Percentiles rank a stretch among this genome's conserved stretches.
phyloP scores from a whole-genome alignment of 2,797 vertebrate species.

The Lates japonicus region DNA sequence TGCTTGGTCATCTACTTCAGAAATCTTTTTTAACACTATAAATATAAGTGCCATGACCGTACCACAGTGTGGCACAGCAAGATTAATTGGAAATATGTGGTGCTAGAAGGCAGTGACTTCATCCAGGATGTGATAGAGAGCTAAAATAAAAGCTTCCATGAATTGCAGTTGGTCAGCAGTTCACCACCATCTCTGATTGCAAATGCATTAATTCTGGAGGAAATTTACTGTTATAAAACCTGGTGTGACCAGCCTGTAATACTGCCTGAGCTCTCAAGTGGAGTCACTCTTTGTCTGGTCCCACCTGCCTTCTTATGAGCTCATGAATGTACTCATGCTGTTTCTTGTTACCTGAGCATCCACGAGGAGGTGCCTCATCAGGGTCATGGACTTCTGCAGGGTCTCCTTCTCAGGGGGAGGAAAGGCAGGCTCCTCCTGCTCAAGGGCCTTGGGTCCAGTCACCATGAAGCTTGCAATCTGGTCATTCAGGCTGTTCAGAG shows the following conservation, averaged over 20 bases:
- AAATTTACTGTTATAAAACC: background rate
- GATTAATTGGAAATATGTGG: background rate
- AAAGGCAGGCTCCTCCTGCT: slow-evolving; percentile 86
- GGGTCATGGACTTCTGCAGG: slow-evolving; percentile 90
- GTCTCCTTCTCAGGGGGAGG: slow-evolving; percentile 89
- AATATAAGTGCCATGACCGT: background rate
- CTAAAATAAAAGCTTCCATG: background rate
- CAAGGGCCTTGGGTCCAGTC: slow-evolving; percentile 87
- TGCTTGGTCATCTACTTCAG: background rate
- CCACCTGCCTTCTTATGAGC: background rate
- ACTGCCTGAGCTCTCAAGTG: background rate
- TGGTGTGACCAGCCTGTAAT: background rate
- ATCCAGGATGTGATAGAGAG: background rate
- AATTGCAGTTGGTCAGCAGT: background rate
- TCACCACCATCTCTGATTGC: background rate
- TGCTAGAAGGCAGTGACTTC: background rate
- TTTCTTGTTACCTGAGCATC: slow-evolving; percentile 91
- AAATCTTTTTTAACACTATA: background rate
- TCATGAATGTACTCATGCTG: background rate
- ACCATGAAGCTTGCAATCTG: slow-evolving; percentile 95
- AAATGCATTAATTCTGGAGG: background rate
- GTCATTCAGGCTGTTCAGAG: slow-evolving; percentile 93
- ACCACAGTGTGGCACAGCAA: background rate
- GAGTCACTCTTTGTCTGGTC: background rate
- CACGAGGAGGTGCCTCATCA: slow-evolving; percentile 94